These are phyloP conservation scores for Augochlora pura DNA, from an alignment of 1,140 invertebrate species.

Conservation along the genomic window DNA sequence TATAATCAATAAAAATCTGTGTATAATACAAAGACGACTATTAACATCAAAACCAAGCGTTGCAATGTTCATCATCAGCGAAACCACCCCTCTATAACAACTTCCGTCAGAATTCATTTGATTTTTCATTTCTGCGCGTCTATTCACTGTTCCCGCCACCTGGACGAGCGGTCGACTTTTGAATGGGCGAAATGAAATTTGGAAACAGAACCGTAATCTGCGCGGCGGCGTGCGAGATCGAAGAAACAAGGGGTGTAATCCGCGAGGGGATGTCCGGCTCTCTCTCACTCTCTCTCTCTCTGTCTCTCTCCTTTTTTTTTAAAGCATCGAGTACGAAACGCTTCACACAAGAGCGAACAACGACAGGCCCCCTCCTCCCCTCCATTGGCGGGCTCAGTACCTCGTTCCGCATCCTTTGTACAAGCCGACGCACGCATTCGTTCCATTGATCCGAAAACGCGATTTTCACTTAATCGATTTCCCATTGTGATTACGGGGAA, in stretches of 20 bases:
- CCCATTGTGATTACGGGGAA: neutral
- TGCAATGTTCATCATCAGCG: too few species aligned
- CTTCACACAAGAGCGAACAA: neutral
- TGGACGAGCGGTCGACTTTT: neutral
- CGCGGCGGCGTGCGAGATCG: neutral
- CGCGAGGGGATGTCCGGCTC: too few species aligned
- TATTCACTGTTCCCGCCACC: too few species aligned
- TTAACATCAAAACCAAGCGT: too few species aligned
- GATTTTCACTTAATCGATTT: constrained; percentile 8
- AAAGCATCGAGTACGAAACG: neutral
- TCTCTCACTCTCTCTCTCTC: too few species aligned
- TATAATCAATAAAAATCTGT: too few species aligned
- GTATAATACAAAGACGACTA: too few species aligned
- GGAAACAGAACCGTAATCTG: neutral
- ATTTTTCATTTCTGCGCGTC: too few species aligned
- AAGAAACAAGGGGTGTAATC: constrained; percentile 10
- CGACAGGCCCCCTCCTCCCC: too few species aligned
- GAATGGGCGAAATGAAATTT: neutral
- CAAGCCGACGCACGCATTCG: neutral
- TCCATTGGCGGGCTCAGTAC: neutral
- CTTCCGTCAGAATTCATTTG: too few species aligned
- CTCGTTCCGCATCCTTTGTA: constrained; percentile 4
- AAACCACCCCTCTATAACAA: too few species aligned
- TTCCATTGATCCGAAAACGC: constrained; percentile 13
- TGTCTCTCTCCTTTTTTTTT: too few species aligned